These are phyloP conservation scores for Piscicola geometra DNA, from an alignment of 2,888 invertebrate genomes.

Conservation along the genomic window DNA sequence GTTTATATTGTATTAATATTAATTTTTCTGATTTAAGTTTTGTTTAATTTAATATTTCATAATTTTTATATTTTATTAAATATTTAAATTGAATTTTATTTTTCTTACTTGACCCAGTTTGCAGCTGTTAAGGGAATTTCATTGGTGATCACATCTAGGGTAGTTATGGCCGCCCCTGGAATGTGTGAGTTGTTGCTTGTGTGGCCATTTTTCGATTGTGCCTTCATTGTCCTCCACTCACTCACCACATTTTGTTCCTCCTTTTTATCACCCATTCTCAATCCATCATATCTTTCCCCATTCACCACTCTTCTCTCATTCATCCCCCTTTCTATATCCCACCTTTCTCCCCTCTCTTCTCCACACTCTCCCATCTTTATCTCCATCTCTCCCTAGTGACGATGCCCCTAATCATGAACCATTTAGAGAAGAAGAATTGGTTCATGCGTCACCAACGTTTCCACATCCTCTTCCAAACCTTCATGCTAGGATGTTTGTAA, in stretches of 20 bases:
- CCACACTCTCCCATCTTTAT: too few species aligned
- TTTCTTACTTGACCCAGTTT: conserved; percentile 49
- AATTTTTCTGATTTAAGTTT: too few species aligned
- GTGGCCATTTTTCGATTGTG: not conserved
- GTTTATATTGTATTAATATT: too few species aligned
- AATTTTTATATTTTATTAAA: too few species aligned
- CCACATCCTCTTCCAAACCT: conserved; percentile 70
- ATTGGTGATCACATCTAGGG: conserved; percentile 79
- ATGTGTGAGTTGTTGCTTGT: conserved; percentile 50
- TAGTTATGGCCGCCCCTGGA: conserved; percentile 85
- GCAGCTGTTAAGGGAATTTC: conserved; percentile 81
- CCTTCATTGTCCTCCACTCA: not conserved
- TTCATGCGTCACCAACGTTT: conserved; percentile 63
- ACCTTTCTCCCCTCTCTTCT: not conserved
- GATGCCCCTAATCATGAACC: conserved; percentile 53
- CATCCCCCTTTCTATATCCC: not conserved
- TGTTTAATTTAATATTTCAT: too few species aligned
- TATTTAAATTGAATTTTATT: too few species aligned
- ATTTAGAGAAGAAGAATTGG: conserved; percentile 49
- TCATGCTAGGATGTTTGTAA: conserved; percentile 60
- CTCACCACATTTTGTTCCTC: not conserved
- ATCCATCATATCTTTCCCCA: not conserved
- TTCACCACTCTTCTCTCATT: not conserved
- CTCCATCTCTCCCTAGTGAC: conserved; percentile 45
- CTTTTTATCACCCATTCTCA: not conserved